A percentile compares a stretch with the other conserved stretches of the same genome.
These are phyloP conservation scores for Hypocryptadius cinnamomeus DNA, from an alignment of 2,113 vertebrate species.

Conservation along the genomic window DNA sequence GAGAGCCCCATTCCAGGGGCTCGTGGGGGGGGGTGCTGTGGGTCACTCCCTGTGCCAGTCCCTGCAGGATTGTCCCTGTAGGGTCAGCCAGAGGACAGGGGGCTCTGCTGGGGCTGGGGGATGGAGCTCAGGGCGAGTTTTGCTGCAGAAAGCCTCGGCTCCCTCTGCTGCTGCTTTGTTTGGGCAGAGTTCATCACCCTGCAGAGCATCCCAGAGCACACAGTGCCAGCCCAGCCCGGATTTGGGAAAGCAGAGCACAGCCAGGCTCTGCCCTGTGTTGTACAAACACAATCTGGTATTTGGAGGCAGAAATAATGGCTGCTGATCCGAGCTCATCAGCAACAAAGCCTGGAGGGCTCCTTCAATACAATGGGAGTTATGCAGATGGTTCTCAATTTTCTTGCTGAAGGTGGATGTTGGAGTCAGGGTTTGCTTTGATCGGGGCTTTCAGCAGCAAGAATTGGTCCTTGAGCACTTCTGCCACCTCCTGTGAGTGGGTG, in stretches of 20 bases:
- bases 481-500: background rate
- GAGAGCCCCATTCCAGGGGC: background rate
- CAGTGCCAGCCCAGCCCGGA: background rate
- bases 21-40: background rate
- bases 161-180: background rate
- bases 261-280: background rate
- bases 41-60: no score
- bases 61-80: background rate
- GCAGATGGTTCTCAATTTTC: slow-evolving; percentile 6
- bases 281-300: slow-evolving; percentile 9
- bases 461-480: background rate
- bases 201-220: background rate
- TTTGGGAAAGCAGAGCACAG: background rate
- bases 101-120: background rate
- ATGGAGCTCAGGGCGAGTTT: background rate
- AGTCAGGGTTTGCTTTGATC: background rate
- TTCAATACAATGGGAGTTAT: background rate
- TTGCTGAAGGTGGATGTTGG: background rate
- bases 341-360: background rate
- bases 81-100: background rate
- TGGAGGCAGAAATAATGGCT: slow-evolving; percentile 16
- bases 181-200: background rate
- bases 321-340: slow-evolving; percentile 24
- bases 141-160: background rate
- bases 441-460: background rate